Evolutionary conservation across 2,797 vertebrate species (phyloP).

Genomic region (Sardinella longiceps): DNA sequence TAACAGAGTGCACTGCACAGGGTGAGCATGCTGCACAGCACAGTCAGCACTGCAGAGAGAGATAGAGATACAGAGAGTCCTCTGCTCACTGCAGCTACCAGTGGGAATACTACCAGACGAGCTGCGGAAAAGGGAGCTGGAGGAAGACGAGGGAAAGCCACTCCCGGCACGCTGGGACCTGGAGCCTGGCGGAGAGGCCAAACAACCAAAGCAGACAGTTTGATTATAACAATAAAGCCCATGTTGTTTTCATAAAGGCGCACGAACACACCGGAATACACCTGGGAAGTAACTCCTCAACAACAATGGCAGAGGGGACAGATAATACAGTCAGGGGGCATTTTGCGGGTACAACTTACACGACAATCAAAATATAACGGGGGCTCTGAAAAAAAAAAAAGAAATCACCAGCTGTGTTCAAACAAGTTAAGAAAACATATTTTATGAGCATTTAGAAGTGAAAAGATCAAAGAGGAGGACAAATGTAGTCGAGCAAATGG

Average conservation of each 20-base stretch:
- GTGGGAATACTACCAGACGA: neutral
- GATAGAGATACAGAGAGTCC: too few species aligned
- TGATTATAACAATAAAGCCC: constrained; percentile 7
- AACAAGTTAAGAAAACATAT: constrained; percentile 34
- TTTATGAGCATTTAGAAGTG: constrained; percentile 39
- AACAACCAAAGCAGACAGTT: constrained; percentile 8
- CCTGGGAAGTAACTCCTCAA: neutral
- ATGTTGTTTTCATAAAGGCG: neutral
- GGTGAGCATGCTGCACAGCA: neutral
- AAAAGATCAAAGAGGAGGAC: constrained; percentile 41
- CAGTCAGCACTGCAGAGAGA: neutral
- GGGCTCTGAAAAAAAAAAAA: neutral
- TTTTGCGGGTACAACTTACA: neutral
- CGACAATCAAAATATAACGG: constrained; percentile 28
- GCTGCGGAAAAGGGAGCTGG: neutral
- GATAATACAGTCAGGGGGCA: neutral
- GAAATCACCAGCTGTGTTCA: constrained; percentile 10
- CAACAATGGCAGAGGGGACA: neutral
- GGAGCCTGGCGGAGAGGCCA: neutral
- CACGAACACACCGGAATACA: neutral
- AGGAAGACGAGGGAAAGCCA: neutral
- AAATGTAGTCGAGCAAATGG: constrained; percentile 30
- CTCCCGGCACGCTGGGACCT: neutral
- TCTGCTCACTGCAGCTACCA: neutral
- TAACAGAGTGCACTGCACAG: neutral